phyloP scores from a whole-genome alignment of 2,113 vertebrate genomes.

The Chlorodrepanis virens region DNA sequence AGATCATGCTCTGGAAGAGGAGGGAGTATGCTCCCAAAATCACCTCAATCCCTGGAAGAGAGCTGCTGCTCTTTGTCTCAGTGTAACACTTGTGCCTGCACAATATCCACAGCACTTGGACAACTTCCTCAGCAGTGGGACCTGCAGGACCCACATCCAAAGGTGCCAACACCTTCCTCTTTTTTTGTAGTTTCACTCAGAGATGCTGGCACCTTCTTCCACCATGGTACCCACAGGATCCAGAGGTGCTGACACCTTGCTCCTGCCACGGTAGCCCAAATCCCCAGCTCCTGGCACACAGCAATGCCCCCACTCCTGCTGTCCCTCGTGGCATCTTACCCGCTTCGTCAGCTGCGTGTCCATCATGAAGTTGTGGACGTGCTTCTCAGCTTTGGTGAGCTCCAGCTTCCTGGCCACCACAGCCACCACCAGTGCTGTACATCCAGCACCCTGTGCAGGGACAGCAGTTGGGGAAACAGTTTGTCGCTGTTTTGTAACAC shows the following conservation, averaged over 20 bases:
- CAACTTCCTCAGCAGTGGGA: not conserved
- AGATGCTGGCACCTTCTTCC: not conserved
- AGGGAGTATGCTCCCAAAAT: not conserved
- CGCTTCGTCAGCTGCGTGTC: constrained; percentile 97
- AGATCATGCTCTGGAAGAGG: not conserved
- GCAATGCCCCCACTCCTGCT: not conserved
- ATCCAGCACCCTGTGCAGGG: constrained; percentile 86
- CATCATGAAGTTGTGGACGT: constrained; percentile 99
- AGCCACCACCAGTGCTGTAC: constrained; percentile 95
- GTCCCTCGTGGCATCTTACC: constrained; percentile 73
- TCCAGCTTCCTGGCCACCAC: constrained; percentile 98
- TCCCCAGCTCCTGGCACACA: not conserved
- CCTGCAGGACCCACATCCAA: not conserved
- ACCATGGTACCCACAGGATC: not conserved
- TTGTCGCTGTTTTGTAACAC: not conserved
- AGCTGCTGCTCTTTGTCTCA: not conserved
- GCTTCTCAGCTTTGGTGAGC: constrained; percentile 97
- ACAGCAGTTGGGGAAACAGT: not conserved
- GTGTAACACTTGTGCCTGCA: fast-evolving
- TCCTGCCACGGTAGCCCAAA: not conserved
- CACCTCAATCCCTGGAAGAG: not conserved
- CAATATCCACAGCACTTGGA: not conserved
- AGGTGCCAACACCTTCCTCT: not conserved
- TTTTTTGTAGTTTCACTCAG: not conserved
- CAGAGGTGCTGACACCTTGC: not conserved